Conservation (phyloP, 35 echinoderm and acorn worm species). For the Diadema setosum region DNA sequence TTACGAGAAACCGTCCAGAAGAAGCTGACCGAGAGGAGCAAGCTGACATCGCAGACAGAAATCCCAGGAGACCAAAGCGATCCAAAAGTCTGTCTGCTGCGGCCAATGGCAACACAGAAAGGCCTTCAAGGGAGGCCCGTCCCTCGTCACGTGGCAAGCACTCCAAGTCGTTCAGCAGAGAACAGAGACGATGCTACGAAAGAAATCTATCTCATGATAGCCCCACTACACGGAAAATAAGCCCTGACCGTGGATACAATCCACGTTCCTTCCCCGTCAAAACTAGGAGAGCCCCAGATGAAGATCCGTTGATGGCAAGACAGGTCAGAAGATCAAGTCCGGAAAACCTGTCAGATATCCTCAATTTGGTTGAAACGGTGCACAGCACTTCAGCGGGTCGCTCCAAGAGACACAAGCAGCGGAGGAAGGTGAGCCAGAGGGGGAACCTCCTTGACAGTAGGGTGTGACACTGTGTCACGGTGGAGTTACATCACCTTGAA, state of each 20-base stretch:
- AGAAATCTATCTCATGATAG: too few species aligned
- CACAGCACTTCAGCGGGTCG: not conserved
- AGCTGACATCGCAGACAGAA: not conserved
- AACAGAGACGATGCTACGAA: not conserved
- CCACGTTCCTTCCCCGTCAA: too few species aligned
- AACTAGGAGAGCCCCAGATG: not conserved
- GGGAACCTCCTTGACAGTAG: conserved; percentile 33
- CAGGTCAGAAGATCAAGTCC: not conserved
- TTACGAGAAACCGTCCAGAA: too few species aligned
- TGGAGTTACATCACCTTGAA: too few species aligned
- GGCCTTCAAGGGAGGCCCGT: not conserved
- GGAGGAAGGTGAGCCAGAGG: not conserved
- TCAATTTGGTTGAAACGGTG: conserved; percentile 41
- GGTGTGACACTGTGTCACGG: conserved; percentile 34
- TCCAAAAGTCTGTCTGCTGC: not conserved
- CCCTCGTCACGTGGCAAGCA: not conserved
- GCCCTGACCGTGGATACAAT: too few species aligned
- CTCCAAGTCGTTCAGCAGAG: not conserved
- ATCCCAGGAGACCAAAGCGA: not conserved
- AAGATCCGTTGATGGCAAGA: not conserved
- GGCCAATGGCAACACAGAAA: not conserved
- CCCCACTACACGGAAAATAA: too few species aligned
- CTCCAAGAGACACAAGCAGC: conserved; percentile 34
- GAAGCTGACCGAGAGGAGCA: not conserved
- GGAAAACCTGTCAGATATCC: conserved; percentile 50